Evolutionary conservation across 1,140 invertebrate species (phyloP).

Genomic region (Medauroidea extradentata): DNA sequence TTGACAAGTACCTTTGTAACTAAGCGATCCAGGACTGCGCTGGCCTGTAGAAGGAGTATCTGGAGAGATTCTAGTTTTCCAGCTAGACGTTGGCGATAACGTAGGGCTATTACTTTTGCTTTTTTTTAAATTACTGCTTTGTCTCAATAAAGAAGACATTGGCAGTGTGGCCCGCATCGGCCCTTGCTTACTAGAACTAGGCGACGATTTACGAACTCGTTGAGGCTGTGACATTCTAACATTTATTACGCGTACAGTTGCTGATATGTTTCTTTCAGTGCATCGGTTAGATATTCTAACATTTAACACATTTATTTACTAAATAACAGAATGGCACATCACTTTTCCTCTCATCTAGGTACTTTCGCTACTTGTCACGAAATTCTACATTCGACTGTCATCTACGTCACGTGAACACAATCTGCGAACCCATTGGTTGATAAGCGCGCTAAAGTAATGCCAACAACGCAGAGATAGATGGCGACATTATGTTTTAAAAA

Average conservation of each 20-base stretch:
- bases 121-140: slow-evolving; percentile 49
- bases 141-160: slow-evolving; percentile 62
- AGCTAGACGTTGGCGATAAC: slow-evolving; percentile 57
- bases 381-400: slow-evolving; percentile 1
- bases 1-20: slow-evolving; percentile 56
- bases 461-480: background rate
- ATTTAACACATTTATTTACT: slow-evolving; percentile 3
- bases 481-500: too few relatives aligned
- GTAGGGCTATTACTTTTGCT: slow-evolving; percentile 59
- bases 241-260: slow-evolving; percentile 6
- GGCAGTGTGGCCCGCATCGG: slow-evolving; percentile 69
- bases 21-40: slow-evolving; percentile 63
- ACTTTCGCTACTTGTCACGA: slow-evolving; percentile 14
- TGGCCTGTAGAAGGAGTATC: slow-evolving; percentile 62
- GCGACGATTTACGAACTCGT: slow-evolving; percentile 14
- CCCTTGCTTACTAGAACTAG: slow-evolving; percentile 54
- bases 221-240: slow-evolving; percentile 13
- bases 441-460: slow-evolving; percentile 4
- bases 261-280: slow-evolving; percentile 14
- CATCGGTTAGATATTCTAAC: slow-evolving; percentile 6
- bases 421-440: slow-evolving; percentile 1
- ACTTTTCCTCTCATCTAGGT: slow-evolving; percentile 8
- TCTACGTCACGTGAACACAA: slow-evolving; percentile 9
- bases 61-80: slow-evolving; percentile 58
- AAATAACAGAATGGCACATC: background rate